phyloP scores from a whole-genome alignment of 2,888 invertebrate species.

The Spisula subtruncata region DNA sequence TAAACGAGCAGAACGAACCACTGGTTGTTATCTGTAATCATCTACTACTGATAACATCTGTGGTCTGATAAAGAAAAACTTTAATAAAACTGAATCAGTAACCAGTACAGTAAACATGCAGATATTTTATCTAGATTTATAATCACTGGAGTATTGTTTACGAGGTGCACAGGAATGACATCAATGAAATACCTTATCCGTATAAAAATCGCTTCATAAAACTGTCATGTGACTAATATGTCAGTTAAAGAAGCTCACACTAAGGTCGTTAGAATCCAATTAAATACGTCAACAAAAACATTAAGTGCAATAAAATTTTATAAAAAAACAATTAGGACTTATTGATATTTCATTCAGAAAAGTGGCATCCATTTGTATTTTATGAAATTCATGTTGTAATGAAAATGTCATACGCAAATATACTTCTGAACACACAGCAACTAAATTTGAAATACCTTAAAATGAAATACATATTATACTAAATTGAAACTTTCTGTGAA shows the following conservation, averaged over 20 bases:
- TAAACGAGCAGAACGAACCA: slow-evolving; percentile 19
- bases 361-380: background rate
- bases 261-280: background rate
- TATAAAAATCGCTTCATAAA: background rate
- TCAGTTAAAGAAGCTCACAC: background rate
- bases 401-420: background rate
- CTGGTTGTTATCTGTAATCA: background rate
- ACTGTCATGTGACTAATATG: slow-evolving; percentile 7
- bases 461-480: no score
- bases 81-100: background rate
- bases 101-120: background rate
- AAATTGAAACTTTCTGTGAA: no score
- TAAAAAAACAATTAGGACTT: background rate
- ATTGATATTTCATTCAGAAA: background rate
- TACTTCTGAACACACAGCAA: background rate
- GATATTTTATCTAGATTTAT: background rate
- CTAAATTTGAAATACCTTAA: background rate
- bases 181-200: background rate
- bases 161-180: background rate
- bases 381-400: background rate
- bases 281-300: background rate
- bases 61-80: background rate
- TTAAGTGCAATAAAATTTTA: background rate
- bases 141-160: slow-evolving; percentile 1
- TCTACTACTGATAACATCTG: background rate